phyloP scores from a whole-genome alignment of 2,113 vertebrate genomes.

The Poeciliopsis retropinna region DNA sequence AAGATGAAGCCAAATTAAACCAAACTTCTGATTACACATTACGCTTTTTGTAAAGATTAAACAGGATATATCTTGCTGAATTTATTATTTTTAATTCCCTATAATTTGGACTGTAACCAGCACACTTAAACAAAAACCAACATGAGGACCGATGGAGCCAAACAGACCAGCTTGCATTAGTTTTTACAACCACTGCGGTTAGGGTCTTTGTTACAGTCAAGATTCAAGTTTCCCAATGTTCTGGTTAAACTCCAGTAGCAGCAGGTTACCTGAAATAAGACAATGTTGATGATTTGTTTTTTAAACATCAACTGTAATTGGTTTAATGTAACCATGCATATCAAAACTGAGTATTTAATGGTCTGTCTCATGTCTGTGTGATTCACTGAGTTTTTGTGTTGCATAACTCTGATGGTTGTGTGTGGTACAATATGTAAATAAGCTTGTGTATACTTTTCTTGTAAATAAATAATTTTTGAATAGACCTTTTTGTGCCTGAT shows the following conservation, averaged over 20 bases:
- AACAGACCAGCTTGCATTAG: background rate
- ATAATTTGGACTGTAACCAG: background rate
- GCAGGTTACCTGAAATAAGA: too few relatives aligned
- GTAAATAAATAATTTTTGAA: constrained; percentile 75
- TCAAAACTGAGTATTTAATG: too few relatives aligned
- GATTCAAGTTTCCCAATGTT: background rate
- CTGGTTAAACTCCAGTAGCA: background rate
- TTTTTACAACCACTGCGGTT: background rate
- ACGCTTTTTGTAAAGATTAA: too few relatives aligned
- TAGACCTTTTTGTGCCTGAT: constrained; percentile 1
- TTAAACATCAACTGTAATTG: background rate
- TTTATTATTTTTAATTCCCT: too few relatives aligned
- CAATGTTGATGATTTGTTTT: background rate
- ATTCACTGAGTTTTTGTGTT: too few relatives aligned
- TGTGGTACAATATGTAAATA: constrained; percentile 60
- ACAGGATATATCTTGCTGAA: too few relatives aligned
- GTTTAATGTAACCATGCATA: too few relatives aligned
- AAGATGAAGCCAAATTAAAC: background rate
- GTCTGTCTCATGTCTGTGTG: too few relatives aligned
- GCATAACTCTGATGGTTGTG: too few relatives aligned
- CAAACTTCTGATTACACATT: background rate
- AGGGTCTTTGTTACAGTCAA: background rate
- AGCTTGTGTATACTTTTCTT: constrained; percentile 62
- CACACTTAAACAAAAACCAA: background rate
- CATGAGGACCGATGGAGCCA: background rate